A percentile compares a stretch with the other conserved stretches of the same genome.
Evolutionary conservation across 37 sponge, comb jelly and placozoan genomes (phyloP).

Genomic region (Beroe forskalii): DNA sequence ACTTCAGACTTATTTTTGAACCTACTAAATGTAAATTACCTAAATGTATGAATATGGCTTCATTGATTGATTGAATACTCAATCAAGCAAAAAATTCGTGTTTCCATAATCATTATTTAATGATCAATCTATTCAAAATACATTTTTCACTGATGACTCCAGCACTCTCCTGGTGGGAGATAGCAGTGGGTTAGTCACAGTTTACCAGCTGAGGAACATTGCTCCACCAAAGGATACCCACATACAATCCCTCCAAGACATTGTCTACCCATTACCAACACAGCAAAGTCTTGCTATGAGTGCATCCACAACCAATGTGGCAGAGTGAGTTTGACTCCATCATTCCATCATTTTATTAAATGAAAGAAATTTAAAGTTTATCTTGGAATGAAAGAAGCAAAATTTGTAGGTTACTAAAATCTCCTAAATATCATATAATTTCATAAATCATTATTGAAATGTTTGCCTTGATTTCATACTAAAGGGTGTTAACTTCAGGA

Average conservation of each 20-base stretch:
- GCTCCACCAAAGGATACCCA: conserved; percentile 67
- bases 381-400: too few species aligned
- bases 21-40: too few species aligned
- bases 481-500: not conserved
- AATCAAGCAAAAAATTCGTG: not conserved
- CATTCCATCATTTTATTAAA: too few species aligned
- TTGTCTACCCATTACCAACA: conserved; percentile 25
- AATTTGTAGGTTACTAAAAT: too few species aligned
- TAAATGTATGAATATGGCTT: too few species aligned
- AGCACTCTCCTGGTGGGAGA: conserved; percentile 85
- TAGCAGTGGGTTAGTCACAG: conserved; percentile 75
- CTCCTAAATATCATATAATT: not conserved
- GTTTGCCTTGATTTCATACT: not conserved
- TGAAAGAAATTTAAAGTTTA: too few species aligned
- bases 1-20: not conserved
- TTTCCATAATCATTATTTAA: too few species aligned
- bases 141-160: not conserved
- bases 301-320: conserved; percentile 1
- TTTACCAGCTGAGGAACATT: conserved; percentile 78
- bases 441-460: not conserved
- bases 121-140: too few species aligned
- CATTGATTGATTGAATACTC: too few species aligned
- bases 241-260: conserved; percentile 61
- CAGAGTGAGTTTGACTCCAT: not conserved
- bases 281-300: not conserved